Base-by-base conservation (phyloP, 2,888 invertebrate genomes). In the Macropis europaea region DNA sequence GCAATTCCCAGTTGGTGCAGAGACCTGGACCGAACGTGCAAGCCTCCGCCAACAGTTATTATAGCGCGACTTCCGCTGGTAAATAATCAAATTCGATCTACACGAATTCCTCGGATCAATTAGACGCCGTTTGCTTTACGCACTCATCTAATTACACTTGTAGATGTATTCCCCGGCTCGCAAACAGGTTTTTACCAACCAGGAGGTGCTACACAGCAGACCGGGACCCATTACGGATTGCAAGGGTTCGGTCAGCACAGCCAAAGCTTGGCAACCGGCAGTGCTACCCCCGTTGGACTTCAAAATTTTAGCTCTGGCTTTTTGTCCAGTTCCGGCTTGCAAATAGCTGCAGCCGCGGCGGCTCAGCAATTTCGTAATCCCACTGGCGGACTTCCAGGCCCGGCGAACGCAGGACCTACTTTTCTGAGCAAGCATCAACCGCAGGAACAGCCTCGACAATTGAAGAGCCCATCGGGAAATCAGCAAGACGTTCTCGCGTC, bases 281-380 rank as follows among this genome's bases (percentile, higher is more conserved):
- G 88, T 81, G 87, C 91, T 54, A 89, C 91, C 11, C 90, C 89
- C 7, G 90, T 90, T 54, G 91, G 91, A 61, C 86, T 92, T 73
- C 92, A 92, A 79, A 92, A 91, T 70, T 90, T 86, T 74, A 82
- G 91, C 70, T 93, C 93, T 5, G 93, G 92, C 81, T 93, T 93
- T 83, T 88, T 93, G 73, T 92, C 93, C 17, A 84, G 87, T 77
- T 92, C 93, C 0, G 93, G 94, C 69, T 92, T 94, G 69, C 92
- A 95, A 83, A 93, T 92, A 89, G 94, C 89, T 81, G 92, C 88
- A 81, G 92, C 90, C 19, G 93, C 93, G 57, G 93, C 93, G 19
- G 93, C 93, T 64, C 93, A 92, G 72, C 94, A 94, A 87, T 94
- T 92, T 89, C 92, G 93, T 63, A 93, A 93, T 83, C 93, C 92